Base-by-base conservation (phyloP, 2,797 vertebrate genomes). In the Oryzias dopingdopingensis region DNA sequence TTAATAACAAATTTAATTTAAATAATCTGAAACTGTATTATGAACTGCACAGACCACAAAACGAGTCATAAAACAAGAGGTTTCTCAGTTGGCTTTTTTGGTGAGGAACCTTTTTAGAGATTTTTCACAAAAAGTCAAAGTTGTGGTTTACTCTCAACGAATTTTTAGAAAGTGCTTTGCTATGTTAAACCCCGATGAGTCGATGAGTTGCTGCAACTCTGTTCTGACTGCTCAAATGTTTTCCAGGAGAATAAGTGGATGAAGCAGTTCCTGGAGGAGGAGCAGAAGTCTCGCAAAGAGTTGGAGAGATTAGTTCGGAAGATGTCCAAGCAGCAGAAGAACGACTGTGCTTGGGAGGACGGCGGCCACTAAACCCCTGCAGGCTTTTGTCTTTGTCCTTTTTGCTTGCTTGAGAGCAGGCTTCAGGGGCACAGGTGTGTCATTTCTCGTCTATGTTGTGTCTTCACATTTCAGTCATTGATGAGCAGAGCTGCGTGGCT, bases 231-330 rank as follows among this genome's bases (percentile, higher is more conserved):
- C 45, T 6, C 18, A 23, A 47, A 23, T 70, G 46, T 62, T 42
- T 67, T 16, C 0, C 79, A 99, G 97, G 97, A 99, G 82, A 98
- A 95, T 62, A 96, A 95, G 85, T 93, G 92, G 87, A 98, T 99
- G 94, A 98, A 95, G 58, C 96, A 98, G 76, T 95, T 94, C 75
- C 89, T 99, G 86, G 97, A 98, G 78, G 97, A 99, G 81, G 97
- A 99, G 85, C 89, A 96, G 85, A 98, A 96, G 81, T 96, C 94
- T 42, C 94, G 97, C 65, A 97, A 93, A 83, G 97, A 98, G 66
- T 90, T 99, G 42, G 97, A 99, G 90, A 94, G 96, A 59, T 80
- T 96, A 56, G 96, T 99, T 40, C 84, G 93, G 63, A 95, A 95
- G 86, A 85, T 98, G 82, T 84, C 95, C 81, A 99, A 98, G 86